These are phyloP conservation scores for Desoria tigrina DNA, from an alignment of 2,888 invertebrate species.

Conservation along the genomic window DNA sequence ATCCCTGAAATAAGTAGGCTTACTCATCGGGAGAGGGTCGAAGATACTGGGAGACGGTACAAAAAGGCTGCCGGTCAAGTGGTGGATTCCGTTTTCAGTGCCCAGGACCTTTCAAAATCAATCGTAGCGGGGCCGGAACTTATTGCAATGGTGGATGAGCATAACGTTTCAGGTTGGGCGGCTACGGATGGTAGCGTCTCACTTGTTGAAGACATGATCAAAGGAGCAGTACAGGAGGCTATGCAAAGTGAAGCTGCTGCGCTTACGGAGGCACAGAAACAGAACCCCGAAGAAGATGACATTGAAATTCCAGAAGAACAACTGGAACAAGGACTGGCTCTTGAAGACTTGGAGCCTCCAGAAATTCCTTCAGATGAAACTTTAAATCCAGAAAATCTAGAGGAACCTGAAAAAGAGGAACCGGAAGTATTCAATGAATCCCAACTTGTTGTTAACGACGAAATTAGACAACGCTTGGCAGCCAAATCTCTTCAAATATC, in stretches of 20 bases:
- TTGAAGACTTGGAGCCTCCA: neutral
- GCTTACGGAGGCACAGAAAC: neutral
- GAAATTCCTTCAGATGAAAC: neutral
- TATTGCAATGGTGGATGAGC: slow-evolving; percentile 37
- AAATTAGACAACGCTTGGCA: slow-evolving; percentile 26
- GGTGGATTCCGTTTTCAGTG: slow-evolving; percentile 38
- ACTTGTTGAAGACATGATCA: slow-evolving; percentile 43
- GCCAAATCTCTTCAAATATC: slow-evolving; percentile 35
- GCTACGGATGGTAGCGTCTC: slow-evolving; percentile 36
- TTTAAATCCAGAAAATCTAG: neutral
- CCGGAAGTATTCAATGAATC: neutral
- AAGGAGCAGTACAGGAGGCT: slow-evolving; percentile 29
- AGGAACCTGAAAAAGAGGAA: neutral
- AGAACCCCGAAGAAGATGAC: slow-evolving; percentile 9
- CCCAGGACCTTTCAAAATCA: slow-evolving; percentile 37
- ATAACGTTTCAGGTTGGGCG: slow-evolving; percentile 25
- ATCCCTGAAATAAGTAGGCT: no score
- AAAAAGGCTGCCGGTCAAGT: slow-evolving; percentile 46
- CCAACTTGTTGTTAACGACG: slow-evolving; percentile 16
- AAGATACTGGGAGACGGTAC: slow-evolving; percentile 38
- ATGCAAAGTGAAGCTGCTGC: slow-evolving; percentile 4
- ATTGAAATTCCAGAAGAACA: slow-evolving; percentile 6
- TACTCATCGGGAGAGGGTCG: no score
- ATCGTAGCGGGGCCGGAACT: slow-evolving; percentile 34
- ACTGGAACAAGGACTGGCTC: slow-evolving; percentile 20